Percentiles rank a stretch among this genome's conserved stretches.
phyloP scores from a whole-genome alignment of 1,140 invertebrate genomes.

The Aphaenogaster ashmeadi region DNA sequence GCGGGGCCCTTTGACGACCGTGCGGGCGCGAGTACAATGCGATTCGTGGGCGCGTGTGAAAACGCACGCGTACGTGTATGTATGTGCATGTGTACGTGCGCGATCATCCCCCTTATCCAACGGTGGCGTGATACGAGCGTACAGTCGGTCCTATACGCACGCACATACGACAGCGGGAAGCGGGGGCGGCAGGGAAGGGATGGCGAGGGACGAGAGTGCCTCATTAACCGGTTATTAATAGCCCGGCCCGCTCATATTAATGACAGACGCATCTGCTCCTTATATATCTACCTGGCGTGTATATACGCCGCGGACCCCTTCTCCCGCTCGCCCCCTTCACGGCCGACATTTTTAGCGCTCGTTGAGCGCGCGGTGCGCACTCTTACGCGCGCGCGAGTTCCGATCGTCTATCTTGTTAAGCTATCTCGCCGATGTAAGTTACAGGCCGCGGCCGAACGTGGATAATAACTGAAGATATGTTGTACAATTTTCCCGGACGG shows the following conservation, averaged over 20 bases:
- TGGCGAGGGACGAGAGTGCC: conserved; percentile 75
- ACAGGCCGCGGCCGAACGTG: background rate
- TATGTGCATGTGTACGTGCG: background rate
- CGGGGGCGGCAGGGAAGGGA: conserved; percentile 63
- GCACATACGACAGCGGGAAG: conserved; percentile 71
- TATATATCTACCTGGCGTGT: conserved; percentile 79
- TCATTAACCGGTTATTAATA: conserved; percentile 86
- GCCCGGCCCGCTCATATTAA: conserved; percentile 83
- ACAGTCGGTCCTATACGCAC: conserved; percentile 60
- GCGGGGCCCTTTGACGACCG: conserved; percentile 79
- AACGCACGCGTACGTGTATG: background rate
- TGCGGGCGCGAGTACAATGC: conserved; percentile 69
- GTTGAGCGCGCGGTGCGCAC: conserved; percentile 8
- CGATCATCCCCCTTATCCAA: conserved; percentile 53
- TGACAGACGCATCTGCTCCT: conserved; percentile 82
- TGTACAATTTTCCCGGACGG: background rate
- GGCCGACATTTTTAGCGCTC: conserved; percentile 71
- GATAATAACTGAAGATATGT: conserved; percentile 11
- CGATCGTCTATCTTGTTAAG: conserved; percentile 62
- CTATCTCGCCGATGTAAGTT: conserved; percentile 31
- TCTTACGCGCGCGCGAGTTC: conserved; percentile 43
- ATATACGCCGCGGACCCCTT: conserved; percentile 25
- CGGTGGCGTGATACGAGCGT: conserved; percentile 56
- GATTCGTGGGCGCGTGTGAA: conserved; percentile 47
- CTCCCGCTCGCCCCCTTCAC: conserved; percentile 17